Conservation (phyloP, 1,140 invertebrate species). For the Araneus ventricosus region DNA sequence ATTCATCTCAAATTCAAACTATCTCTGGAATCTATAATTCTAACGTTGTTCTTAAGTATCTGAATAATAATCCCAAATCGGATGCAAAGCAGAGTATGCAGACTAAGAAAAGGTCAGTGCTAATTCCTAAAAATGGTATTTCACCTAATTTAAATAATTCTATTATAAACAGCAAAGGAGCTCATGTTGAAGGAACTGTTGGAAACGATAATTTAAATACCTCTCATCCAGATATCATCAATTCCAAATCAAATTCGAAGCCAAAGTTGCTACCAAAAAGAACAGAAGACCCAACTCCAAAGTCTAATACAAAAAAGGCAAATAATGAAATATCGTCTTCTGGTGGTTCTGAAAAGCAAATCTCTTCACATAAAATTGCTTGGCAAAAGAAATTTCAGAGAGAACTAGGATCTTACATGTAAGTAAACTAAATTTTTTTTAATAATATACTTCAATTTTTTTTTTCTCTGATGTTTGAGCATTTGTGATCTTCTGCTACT, state of each 20-base stretch:
- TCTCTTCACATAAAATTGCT: slow-evolving; percentile 62
- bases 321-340: not conserved
- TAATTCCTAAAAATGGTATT: not conserved
- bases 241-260: not conserved
- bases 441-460: too few species aligned
- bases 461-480: too few species aligned
- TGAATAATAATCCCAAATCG: not conserved
- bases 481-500: too few species aligned
- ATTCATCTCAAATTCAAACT: not conserved
- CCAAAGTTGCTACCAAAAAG: not conserved
- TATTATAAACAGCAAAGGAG: not conserved
- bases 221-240: not conserved
- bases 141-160: not conserved
- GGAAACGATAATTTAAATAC: not conserved
- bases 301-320: not conserved
- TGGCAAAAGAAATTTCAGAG: slow-evolving; percentile 75
- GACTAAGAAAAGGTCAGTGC: not conserved
- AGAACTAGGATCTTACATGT: slow-evolving; percentile 76
- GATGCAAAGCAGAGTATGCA: not conserved
- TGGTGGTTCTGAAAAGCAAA: slow-evolving; percentile 40
- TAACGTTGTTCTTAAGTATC: not conserved
- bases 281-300: not conserved
- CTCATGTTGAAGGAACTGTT: not conserved
- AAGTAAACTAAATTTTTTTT: slow-evolving; percentile 31
- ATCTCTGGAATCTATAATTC: not conserved